phyloP scores from a whole-genome alignment of 2,888 invertebrate genomes.

The Serripes groenlandicus region DNA sequence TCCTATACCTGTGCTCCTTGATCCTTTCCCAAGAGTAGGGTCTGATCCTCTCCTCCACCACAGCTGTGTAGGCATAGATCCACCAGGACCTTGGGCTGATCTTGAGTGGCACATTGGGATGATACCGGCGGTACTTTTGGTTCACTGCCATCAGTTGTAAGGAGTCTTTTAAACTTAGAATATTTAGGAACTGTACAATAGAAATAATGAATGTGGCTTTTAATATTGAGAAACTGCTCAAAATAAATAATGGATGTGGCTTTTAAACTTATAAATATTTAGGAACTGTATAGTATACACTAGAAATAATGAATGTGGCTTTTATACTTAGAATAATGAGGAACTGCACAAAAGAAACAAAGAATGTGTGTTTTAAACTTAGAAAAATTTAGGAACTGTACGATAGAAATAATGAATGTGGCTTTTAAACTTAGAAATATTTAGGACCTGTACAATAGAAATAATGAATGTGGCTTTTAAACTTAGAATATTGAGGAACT shows the following conservation, averaged over 20 bases:
- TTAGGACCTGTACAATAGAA: too few relatives aligned
- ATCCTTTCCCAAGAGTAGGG: constrained; percentile 93
- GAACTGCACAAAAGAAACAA: neutral
- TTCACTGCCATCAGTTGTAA: constrained; percentile 90
- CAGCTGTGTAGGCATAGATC: constrained; percentile 91
- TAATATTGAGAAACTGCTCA: too few relatives aligned
- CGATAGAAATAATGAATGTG: too few relatives aligned
- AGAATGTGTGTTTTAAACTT: neutral
- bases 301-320: too few relatives aligned
- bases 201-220: neutral
- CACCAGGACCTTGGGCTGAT: constrained; percentile 91
- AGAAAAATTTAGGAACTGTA: too few relatives aligned
- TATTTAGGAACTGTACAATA: constrained; percentile 89
- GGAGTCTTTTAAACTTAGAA: constrained; percentile 86
- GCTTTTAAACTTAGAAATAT: too few relatives aligned
- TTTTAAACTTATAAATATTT: too few relatives aligned
- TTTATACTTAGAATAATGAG: neutral
- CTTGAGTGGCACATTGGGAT: constrained; percentile 89
- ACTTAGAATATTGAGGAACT: neutral
- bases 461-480: neutral
- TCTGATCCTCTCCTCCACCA: constrained; percentile 91
- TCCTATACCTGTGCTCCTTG: constrained; percentile 89
- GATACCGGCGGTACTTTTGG: constrained; percentile 90
- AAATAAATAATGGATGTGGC: too few relatives aligned
- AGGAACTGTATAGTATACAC: too few relatives aligned